Base-by-base conservation (phyloP, 2,888 invertebrate species). In the Mystacides longicornis region DNA sequence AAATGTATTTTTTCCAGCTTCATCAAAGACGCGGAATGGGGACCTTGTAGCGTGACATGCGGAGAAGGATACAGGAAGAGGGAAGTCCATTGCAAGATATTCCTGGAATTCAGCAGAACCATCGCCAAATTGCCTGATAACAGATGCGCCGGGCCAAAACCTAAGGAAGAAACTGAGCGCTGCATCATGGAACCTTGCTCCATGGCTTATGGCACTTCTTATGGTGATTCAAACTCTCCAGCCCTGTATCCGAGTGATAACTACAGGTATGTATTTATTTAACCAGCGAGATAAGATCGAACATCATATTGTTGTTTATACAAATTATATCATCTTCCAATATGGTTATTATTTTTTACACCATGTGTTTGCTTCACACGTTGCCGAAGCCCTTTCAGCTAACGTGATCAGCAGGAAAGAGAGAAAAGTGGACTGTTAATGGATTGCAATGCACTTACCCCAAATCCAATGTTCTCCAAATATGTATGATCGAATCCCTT, bases 11-110 rank as follows among this genome's bases (percentile, higher is more conserved):
- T 45, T 33, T 54, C n/a, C 75, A 95, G 97, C 68, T 97, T 89
- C 76, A 87, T 94, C 66, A 87, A 91, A 60, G 93, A 93, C 58
- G 73, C 72, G 9, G 89, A 90, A 52, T 97, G 95, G 95, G 86
- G 93, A 1, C 83, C 89, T 1, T 98, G 97, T 75, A 93, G 91
- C 64, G 89, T 87, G 0, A 86, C 89, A 0, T 96, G 97, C 68
- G 96, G 96, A 1, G 89, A 90, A 68, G 97, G 96, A 0, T 78
- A 87, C 63, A 79, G 88, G n/a, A 85, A 84, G 61, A 83, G 95
- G 27, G 83, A 86, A 64, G 94, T 94, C n/a, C 85, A 89, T 64
- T 98, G 98, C 75, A 93, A 92, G 77, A 94, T 96, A 65, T 94
- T 90, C 72, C 76, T 96, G 59, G 93, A 93, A 70, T 94, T 93